Percentiles rank a stretch among this genome's conserved stretches.
phyloP scores from a whole-genome alignment of 2,888 invertebrate species.

The Euzophera pinguis region DNA sequence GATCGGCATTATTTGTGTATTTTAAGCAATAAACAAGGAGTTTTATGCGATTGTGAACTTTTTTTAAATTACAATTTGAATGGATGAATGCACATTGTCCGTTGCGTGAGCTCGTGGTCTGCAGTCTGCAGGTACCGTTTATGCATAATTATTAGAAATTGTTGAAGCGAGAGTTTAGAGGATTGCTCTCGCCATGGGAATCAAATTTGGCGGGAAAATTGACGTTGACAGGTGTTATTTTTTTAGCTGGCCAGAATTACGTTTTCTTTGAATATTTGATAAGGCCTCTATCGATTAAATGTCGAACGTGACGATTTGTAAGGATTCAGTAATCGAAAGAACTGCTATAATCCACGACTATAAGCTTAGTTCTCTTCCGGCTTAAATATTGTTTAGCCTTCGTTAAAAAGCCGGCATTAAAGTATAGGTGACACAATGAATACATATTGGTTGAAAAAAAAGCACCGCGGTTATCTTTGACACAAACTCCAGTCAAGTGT shows the following conservation, averaged over 20 bases:
- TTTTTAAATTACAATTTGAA: slow-evolving; percentile 67
- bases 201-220: slow-evolving; percentile 61
- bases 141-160: slow-evolving; percentile 73
- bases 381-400: slow-evolving; percentile 3
- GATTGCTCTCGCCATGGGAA: slow-evolving; percentile 57
- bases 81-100: slow-evolving; percentile 75
- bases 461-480: slow-evolving; percentile 5
- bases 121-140: slow-evolving; percentile 68
- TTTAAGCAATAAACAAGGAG: slow-evolving; percentile 79
- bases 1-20: slow-evolving; percentile 74
- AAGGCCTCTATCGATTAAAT: slow-evolving; percentile 24
- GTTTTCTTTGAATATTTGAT: slow-evolving; percentile 2
- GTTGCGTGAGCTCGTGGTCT: slow-evolving; percentile 76
- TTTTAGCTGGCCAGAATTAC: slow-evolving; percentile 10
- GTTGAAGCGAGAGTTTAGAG: slow-evolving; percentile 60
- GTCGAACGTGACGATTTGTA: slow-evolving; percentile 55
- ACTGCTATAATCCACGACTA: slow-evolving; percentile 45
- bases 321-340: slow-evolving; percentile 57
- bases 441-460: neutral
- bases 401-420: slow-evolving; percentile 1
- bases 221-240: slow-evolving; percentile 33
- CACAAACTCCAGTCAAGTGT: neutral
- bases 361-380: slow-evolving; percentile 16
- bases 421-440: neutral
- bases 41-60: slow-evolving; percentile 75